Percentiles rank a stretch among this genome's conserved stretches.
These are phyloP conservation scores for Calliphora vomitoria DNA, from an alignment of 2,888 invertebrate genomes.

Conservation along the genomic window DNA sequence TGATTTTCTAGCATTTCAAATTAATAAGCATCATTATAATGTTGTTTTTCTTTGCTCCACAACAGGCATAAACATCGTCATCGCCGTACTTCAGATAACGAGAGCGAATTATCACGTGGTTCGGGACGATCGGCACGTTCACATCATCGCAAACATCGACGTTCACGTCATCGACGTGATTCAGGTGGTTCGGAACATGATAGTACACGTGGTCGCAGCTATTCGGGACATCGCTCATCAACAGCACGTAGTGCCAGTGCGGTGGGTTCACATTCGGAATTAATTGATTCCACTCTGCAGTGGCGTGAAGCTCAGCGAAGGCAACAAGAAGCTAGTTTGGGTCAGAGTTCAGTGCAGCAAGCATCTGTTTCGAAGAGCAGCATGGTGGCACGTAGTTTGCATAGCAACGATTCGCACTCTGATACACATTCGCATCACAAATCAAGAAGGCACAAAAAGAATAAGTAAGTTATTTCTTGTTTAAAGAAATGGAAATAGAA, in stretches of 20 bases:
- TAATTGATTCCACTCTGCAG: slow-evolving; percentile 94
- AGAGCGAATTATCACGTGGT: slow-evolving; percentile 94
- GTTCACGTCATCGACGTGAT: slow-evolving; percentile 89
- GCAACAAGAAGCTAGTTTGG: slow-evolving; percentile 87
- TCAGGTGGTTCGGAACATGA: slow-evolving; percentile 89
- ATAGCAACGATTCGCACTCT: slow-evolving; percentile 86
- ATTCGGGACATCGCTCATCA: slow-evolving; percentile 84
- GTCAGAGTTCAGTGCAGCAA: slow-evolving; percentile 87
- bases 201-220: slow-evolving; percentile 86
- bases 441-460: slow-evolving; percentile 86
- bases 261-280: slow-evolving; percentile 85
- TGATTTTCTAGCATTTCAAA: slow-evolving; percentile 47
- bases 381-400: slow-evolving; percentile 84
- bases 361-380: slow-evolving; percentile 89
- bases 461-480: slow-evolving; percentile 85
- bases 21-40: slow-evolving; percentile 39
- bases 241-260: slow-evolving; percentile 84
- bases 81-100: slow-evolving; percentile 93
- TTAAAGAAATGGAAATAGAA: too few relatives aligned
- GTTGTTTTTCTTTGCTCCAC: not conserved
- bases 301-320: slow-evolving; percentile 95
- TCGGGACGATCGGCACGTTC: slow-evolving; percentile 92
- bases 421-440: slow-evolving; percentile 86
- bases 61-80: slow-evolving; percentile 91
- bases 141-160: slow-evolving; percentile 90